A percentile compares a stretch with the other conserved stretches of the same genome.
Conservation (phyloP, 1,140 invertebrate genomes). For the Anoplolepis gracilipes region DNA sequence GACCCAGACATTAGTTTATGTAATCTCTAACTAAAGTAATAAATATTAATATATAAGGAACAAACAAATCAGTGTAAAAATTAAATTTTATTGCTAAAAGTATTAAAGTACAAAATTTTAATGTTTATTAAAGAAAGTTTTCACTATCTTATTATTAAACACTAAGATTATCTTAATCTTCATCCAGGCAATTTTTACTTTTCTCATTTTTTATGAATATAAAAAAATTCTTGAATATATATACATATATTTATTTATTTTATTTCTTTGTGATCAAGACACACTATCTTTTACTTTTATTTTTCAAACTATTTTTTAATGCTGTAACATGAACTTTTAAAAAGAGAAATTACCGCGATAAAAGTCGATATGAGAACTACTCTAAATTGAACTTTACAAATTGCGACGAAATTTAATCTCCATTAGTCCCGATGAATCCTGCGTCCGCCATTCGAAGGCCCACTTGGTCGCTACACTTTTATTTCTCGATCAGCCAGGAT, state of each 20-base stretch:
- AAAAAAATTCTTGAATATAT: not conserved
- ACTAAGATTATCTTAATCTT: not conserved
- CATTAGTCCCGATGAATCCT: conserved; percentile 2
- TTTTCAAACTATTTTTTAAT: not conserved
- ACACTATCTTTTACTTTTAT: not conserved
- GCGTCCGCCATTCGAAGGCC: conserved; percentile 3
- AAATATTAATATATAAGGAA: not conserved
- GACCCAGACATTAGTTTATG: not conserved
- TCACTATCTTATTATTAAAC: not conserved
- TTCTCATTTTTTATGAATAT: not conserved
- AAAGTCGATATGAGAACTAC: conserved; percentile 15
- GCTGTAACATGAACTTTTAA: not conserved
- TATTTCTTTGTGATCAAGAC: not conserved
- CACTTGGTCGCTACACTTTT: conserved; percentile 26
- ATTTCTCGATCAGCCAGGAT: conserved; percentile 69
- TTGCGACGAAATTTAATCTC: conserved; percentile 40
- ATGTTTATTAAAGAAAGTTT: not conserved
- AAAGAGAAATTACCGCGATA: conserved; percentile 1
- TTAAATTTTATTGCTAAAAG: not conserved
- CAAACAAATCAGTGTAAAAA: not conserved
- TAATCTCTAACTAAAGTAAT: not conserved
- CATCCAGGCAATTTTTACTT: not conserved
- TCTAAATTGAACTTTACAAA: conserved; percentile 21
- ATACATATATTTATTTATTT: not conserved
- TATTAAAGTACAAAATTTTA: not conserved